A percentile compares a stretch with the other conserved stretches of the same genome.
These are phyloP conservation scores for Stenolophus ochropezus DNA, from an alignment of 2,888 invertebrate genomes.

Conservation along the genomic window DNA sequence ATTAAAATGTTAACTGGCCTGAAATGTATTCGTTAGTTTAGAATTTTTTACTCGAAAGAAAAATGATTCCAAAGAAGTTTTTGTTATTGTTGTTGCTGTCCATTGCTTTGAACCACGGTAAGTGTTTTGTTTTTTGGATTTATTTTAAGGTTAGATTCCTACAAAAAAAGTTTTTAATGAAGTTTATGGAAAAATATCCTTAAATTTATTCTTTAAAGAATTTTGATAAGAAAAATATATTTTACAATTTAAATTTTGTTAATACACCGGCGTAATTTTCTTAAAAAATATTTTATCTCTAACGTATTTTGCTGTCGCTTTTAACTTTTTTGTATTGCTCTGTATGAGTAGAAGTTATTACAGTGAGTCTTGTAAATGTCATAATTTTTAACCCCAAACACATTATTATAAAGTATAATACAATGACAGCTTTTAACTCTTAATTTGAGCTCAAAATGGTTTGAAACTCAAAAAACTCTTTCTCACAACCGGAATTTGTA, in stretches of 20 bases:
- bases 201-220: neutral
- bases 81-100: slow-evolving; percentile 47
- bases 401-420: too few species aligned
- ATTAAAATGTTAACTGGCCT: slow-evolving; percentile 37
- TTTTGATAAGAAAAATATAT: neutral
- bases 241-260: neutral
- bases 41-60: slow-evolving; percentile 7
- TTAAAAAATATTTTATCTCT: neutral
- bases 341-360: too few species aligned
- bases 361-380: too few species aligned
- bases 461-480: neutral
- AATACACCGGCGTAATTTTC: neutral
- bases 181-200: neutral
- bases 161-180: slow-evolving; percentile 3
- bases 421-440: too few species aligned
- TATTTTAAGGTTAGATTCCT: neutral
- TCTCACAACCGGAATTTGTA: neutral
- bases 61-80: slow-evolving; percentile 52
- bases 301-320: too few species aligned
- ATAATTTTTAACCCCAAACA: too few species aligned
- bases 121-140: slow-evolving; percentile 23
- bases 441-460: neutral
- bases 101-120: slow-evolving; percentile 46
- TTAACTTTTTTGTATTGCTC: too few species aligned
- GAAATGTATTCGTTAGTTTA: slow-evolving; percentile 27